Evolutionary conservation across 2,797 vertebrate genomes (phyloP).

Genomic region (Chromobotia macracanthus): DNA sequence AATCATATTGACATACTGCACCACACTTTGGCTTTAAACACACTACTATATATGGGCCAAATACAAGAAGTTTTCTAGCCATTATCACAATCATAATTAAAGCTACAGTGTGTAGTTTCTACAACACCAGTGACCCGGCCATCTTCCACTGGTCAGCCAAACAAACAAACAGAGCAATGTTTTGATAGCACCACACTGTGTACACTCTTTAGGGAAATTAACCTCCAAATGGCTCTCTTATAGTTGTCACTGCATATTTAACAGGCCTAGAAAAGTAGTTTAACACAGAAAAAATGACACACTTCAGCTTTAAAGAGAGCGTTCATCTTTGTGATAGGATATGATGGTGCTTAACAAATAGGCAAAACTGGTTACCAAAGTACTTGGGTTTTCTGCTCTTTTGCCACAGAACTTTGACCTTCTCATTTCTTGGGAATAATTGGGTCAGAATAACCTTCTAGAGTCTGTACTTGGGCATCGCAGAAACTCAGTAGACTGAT

Average conservation of each 20-base stretch:
- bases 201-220: neutral
- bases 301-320: conserved; percentile 69
- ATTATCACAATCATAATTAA: too few species aligned
- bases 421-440: conserved; percentile 82
- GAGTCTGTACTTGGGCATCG: conserved; percentile 68
- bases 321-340: conserved; percentile 71
- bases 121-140: neutral
- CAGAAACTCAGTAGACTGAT: conserved; percentile 76
- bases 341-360: conserved; percentile 75
- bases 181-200: neutral
- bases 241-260: neutral
- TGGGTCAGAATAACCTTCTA: conserved; percentile 79
- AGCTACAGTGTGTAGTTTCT: neutral
- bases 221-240: neutral
- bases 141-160: too few species aligned
- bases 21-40: neutral
- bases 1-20: neutral
- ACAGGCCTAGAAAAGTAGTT: neutral
- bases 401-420: conserved; percentile 76
- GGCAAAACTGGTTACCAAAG: conserved; percentile 65
- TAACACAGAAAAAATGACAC: conserved; percentile 8
- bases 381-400: conserved; percentile 70
- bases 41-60: too few species aligned
- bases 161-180: neutral
- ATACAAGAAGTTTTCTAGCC: too few species aligned